phyloP scores from a whole-genome alignment of 2,797 vertebrate species.

The Spatula clypeata region DNA sequence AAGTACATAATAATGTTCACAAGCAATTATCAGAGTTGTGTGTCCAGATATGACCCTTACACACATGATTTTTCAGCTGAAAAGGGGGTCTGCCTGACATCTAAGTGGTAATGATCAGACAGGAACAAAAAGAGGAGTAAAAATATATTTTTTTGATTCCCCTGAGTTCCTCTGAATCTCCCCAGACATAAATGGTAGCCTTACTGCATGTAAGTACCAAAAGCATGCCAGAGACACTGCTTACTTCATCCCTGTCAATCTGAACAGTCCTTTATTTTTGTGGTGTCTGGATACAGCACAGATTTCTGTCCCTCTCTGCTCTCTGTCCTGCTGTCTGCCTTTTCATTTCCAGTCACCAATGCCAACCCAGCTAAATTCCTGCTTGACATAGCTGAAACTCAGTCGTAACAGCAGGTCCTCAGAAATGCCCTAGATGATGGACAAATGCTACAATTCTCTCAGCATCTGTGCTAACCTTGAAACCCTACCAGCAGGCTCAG shows the following conservation, averaged over 20 bases:
- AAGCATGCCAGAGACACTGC: background rate
- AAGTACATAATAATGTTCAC: background rate
- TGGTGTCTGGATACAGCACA: background rate
- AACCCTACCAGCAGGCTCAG: slow-evolving; percentile 34
- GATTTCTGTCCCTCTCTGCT: background rate
- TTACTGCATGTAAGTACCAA: background rate
- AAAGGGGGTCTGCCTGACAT: background rate
- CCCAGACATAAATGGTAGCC: background rate
- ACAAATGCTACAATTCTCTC: slow-evolving; percentile 29
- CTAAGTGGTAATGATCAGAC: background rate
- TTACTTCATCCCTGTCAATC: background rate
- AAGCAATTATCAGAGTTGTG: background rate
- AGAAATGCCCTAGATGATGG: slow-evolving; percentile 25
- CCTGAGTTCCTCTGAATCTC: background rate
- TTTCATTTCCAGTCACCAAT: background rate
- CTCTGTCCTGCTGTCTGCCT: background rate
- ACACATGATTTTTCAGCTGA: background rate
- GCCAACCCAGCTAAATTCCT: background rate
- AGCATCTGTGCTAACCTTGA: slow-evolving; percentile 48
- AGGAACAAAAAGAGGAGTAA: background rate
- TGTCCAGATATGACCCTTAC: background rate
- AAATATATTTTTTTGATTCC: background rate
- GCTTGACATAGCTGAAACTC: background rate
- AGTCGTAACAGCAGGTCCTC: background rate
- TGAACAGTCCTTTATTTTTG: background rate